phyloP scores from a whole-genome alignment of 1,140 invertebrate species.

The Drosophila prosaltans region DNA sequence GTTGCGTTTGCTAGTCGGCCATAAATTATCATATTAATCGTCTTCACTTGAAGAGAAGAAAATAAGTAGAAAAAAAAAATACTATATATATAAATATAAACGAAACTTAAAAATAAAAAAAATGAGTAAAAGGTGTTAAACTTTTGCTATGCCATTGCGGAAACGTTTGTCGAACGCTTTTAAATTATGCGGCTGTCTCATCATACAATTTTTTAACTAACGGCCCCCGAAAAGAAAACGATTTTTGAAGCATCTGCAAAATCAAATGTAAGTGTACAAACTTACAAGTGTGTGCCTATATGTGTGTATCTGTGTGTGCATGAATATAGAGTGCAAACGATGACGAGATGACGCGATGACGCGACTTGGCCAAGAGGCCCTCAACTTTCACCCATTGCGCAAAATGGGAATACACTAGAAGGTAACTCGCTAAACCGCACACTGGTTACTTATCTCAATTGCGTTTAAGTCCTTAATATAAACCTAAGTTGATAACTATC shows the following conservation, averaged over 20 bases:
- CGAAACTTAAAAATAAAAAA: neutral
- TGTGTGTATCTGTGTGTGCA: slow-evolving; percentile 37
- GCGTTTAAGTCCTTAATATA: neutral
- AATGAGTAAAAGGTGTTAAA: slow-evolving; percentile 19
- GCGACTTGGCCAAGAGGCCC: slow-evolving; percentile 20
- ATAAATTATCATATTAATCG: slow-evolving; percentile 60
- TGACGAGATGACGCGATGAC: slow-evolving; percentile 7
- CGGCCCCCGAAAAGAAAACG: slow-evolving; percentile 13
- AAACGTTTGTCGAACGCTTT: slow-evolving; percentile 12
- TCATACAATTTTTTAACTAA: slow-evolving; percentile 6
- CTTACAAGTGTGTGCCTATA: slow-evolving; percentile 3
- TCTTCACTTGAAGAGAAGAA: neutral
- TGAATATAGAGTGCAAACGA: slow-evolving; percentile 2
- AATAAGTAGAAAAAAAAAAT: slow-evolving; percentile 19
- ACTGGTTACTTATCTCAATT: neutral
- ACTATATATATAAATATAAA: neutral
- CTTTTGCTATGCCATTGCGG: slow-evolving; percentile 2
- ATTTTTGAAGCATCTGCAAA: slow-evolving; percentile 16
- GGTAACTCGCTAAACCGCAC: slow-evolving; percentile 11
- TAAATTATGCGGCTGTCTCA: slow-evolving; percentile 27
- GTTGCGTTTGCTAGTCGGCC: slow-evolving; percentile 29
- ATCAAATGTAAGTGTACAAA: slow-evolving; percentile 6
- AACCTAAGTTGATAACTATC: no score
- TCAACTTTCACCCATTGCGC: slow-evolving; percentile 62
- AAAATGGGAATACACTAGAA: slow-evolving; percentile 37